Evolutionary conservation across 2,888 invertebrate species (phyloP).

Genomic region (Cepaea hortensis): DNA sequence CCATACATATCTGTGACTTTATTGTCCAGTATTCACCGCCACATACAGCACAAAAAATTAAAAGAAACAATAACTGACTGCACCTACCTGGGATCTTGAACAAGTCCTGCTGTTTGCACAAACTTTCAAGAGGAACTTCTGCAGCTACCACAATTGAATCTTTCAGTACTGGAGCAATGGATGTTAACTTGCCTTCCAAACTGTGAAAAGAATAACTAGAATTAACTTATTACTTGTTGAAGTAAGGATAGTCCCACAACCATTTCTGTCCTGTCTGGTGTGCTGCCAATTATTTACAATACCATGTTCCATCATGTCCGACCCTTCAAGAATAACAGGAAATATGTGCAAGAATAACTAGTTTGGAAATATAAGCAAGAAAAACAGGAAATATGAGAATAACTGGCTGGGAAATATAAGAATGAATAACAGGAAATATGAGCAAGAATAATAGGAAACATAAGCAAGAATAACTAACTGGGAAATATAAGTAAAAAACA

Average conservation of each 20-base stretch:
- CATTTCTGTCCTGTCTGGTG: too few relatives aligned
- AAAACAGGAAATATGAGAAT: too few relatives aligned
- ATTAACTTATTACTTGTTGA: background rate
- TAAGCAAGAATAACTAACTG: background rate
- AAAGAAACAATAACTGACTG: too few relatives aligned
- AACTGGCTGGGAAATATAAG: too few relatives aligned
- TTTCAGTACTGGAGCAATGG: conserved; percentile 58
- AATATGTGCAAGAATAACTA: background rate
- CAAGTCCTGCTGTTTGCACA: conserved; percentile 64
- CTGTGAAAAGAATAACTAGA: conserved; percentile 54
- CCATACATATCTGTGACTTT: too few relatives aligned
- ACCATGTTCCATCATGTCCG: background rate
- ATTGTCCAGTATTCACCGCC: too few relatives aligned
- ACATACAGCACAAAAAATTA: too few relatives aligned
- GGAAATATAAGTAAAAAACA: background rate
- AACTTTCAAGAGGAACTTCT: conserved; percentile 68
- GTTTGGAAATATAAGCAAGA: background rate
- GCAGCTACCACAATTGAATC: conserved; percentile 62
- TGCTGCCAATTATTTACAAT: too few relatives aligned
- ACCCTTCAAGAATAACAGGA: background rate
- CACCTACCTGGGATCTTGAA: conserved; percentile 64
- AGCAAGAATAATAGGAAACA: background rate
- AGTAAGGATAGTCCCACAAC: too few relatives aligned
- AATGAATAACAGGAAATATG: too few relatives aligned
- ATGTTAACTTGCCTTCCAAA: conserved; percentile 62